phyloP scores from a whole-genome alignment of 1,140 invertebrate genomes.

The Drosophila tristis region DNA sequence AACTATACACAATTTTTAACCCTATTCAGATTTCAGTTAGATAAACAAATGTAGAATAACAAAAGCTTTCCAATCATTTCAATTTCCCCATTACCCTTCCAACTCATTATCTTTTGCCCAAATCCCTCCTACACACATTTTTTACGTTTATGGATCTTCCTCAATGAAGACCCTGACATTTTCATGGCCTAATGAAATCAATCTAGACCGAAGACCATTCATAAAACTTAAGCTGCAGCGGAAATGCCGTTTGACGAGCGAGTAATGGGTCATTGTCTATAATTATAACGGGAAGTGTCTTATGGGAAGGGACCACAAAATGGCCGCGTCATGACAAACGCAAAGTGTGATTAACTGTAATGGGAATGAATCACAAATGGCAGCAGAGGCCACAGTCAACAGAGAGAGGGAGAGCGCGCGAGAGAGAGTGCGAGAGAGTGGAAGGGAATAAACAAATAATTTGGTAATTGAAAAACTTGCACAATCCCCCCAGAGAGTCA shows the following conservation, averaged over 20 bases:
- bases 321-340: constrained; percentile 49
- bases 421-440: neutral
- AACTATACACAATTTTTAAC: too few relatives aligned
- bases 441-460: constrained; percentile 54
- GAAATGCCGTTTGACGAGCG: constrained; percentile 54
- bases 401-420: constrained; percentile 17
- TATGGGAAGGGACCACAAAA: constrained; percentile 32
- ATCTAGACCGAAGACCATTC: constrained; percentile 48
- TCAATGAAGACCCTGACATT: constrained; percentile 29
- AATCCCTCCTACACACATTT: neutral
- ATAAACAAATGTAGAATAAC: too few relatives aligned
- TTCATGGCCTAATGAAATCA: constrained; percentile 58
- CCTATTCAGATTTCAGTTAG: too few relatives aligned
- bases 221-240: constrained; percentile 59
- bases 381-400: constrained; percentile 51
- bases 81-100: neutral
- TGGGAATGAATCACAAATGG: constrained; percentile 71
- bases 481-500: constrained; percentile 42
- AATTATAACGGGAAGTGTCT: constrained; percentile 56
- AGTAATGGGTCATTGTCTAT: constrained; percentile 73
- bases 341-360: constrained; percentile 67
- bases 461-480: constrained; percentile 58
- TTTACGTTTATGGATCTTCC: constrained; percentile 27
- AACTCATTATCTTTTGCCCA: neutral
- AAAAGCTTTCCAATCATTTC: neutral